Base-by-base conservation (phyloP, 2,888 invertebrate genomes). In the Pristionchus fissidentatus region DNA sequence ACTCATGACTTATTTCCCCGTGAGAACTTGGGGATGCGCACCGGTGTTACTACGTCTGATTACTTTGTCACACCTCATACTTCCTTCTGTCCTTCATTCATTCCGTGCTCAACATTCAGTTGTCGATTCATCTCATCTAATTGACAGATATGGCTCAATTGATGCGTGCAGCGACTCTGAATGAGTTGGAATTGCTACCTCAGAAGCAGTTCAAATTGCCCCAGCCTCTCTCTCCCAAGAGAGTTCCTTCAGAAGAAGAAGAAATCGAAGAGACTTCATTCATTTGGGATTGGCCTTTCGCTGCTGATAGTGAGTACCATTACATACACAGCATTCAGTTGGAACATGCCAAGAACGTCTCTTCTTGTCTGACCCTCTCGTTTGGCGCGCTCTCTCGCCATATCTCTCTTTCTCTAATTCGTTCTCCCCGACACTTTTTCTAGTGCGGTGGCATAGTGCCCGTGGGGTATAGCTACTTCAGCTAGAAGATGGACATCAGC, bases 281-380 rank as follows among this genome's bases (percentile, higher is more conserved):
- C 83, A 85, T 88, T 26, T 91, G 91, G 91, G 89, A 90, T 83
- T 91, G 91, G 91, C 89, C 90, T n/a, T 90, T 90, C 84, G 89
- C 88, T 62, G 84, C 86, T 26, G 90, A 90, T 85, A 88, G 90
- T 89, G 19, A 73, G 87, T 86, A 1, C 43, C 49, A 49, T 49
- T 49, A 49, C 49, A n/a, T n/a, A n/a, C n/a, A n/a, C n/a, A n/a
- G n/a, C n/a, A n/a, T n/a, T n/a, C n/a, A n/a, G n/a, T n/a, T n/a
- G n/a, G n/a, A n/a, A n/a, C n/a, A n/a, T n/a, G n/a, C n/a, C n/a
- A n/a, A n/a, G n/a, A n/a, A n/a, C n/a, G n/a, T n/a, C n/a, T n/a
- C n/a, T n/a, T n/a, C n/a, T n/a, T n/a, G n/a, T n/a, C n/a, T n/a
- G n/a, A n/a, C n/a, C n/a, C n/a, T n/a, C n/a, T n/a, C n/a, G n/a